Evolutionary conservation across 2,797 vertebrate species (phyloP).

Genomic region (Spondyliosoma cantharus): DNA sequence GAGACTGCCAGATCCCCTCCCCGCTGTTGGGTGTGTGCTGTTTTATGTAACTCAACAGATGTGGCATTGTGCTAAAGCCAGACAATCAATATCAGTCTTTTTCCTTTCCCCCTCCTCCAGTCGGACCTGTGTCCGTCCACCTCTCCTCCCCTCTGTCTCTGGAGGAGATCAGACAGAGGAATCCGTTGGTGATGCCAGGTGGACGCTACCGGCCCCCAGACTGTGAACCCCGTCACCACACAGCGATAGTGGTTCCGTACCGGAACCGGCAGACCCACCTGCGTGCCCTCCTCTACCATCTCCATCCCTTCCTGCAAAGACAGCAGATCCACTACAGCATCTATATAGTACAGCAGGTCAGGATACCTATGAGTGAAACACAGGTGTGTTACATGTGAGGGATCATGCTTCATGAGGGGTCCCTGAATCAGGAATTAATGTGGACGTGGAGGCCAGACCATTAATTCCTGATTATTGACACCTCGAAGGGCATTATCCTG

Average conservation of each 20-base stretch:
- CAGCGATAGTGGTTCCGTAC: slow-evolving; percentile 93
- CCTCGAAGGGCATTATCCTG: too few species aligned
- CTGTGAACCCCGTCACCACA: slow-evolving; percentile 91
- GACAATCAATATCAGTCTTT: background rate
- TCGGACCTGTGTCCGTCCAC: slow-evolving; percentile 92
- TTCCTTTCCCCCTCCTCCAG: slow-evolving; percentile 73
- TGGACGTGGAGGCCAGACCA: too few species aligned
- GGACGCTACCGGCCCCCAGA: slow-evolving; percentile 89
- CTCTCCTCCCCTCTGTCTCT: slow-evolving; percentile 88
- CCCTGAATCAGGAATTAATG: too few species aligned
- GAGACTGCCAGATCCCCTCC: slow-evolving; percentile 90
- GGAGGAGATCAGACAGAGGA: slow-evolving; percentile 89
- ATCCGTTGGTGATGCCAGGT: slow-evolving; percentile 87
- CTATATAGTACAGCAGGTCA: slow-evolving; percentile 98
- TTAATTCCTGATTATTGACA: too few species aligned
- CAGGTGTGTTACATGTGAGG: background rate
- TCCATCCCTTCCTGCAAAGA: slow-evolving; percentile 96
- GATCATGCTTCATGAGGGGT: too few species aligned
- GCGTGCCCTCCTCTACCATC: slow-evolving; percentile 92
- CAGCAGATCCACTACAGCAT: slow-evolving; percentile 97
- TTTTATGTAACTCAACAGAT: background rate
- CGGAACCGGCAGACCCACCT: slow-evolving; percentile 93
- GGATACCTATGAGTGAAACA: background rate
- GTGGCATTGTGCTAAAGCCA: background rate
- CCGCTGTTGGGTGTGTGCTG: slow-evolving; percentile 86